Evolutionary conservation across 37 sponge, comb jelly and placozoan genomes (phyloP), one percentile per base, ranked within the genome.

Genomic region (Cladorhizidae sp.): DNA sequence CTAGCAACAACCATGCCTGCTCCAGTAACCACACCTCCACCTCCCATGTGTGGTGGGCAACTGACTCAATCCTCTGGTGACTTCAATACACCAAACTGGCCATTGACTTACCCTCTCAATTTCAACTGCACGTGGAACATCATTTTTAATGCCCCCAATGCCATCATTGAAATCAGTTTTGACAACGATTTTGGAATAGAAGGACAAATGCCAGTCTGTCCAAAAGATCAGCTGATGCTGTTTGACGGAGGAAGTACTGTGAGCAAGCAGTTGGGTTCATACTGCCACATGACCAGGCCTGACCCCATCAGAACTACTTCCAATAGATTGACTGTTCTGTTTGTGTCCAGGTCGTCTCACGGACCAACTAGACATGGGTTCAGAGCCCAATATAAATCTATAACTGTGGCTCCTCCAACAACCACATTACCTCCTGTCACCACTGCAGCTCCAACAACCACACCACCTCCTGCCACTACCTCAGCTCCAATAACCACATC

Each of bases 71-170:
- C 72, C 22, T 36, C 43, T 41, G 72, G 72, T 5, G 6, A 49
- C 3, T 71, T 71, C 22, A 23, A 40, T 3, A 43, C 72, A 2
- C 72, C 72, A 37, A 71, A 71, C 72, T 67, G 67, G 38, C 38
- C 59, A 21, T 58, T 58, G 20, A 58, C 59, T 26, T 58, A 58
- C 59, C 59, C 59, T 14, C 3, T 58, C 20, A 58, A 58, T 58
- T 58, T 58, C 26, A 25, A 58, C 3, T 58, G 59, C 14, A 21
- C 5, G 26, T 67, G 67, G 67, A 32, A 3, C 37, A 31, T 67
- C 26, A 35, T 15, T 3, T 28, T 67, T 31, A 21, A 21, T 37
- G 67, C 12, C 31, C 5, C 67, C 5, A 67, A 36, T 15, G 17
- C 6, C 21, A 36, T 36, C 5, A 36, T 67, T 36, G 67, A 67